Base-by-base conservation (phyloP, 1,140 invertebrate genomes). In the Magallana gigas region DNA sequence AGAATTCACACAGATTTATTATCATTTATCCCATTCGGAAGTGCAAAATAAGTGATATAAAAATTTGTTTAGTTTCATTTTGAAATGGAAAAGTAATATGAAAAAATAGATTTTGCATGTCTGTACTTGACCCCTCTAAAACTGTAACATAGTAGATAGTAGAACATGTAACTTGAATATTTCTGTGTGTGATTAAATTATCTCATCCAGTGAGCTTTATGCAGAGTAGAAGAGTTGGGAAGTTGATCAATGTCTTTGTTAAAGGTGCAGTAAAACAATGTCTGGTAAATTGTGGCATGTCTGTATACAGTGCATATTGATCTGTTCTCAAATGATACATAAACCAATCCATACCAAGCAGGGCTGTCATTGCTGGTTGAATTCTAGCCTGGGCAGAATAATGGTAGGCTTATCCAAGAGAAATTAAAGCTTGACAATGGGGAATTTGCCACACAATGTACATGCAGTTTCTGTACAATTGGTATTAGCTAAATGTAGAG, bases 261-360 rank as follows among this genome's bases (percentile, higher is more conserved):
- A 29, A 76, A 76, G 23, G 68, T 76, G 68, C 68, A 29, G 68
- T 29, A 76, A 76, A 76, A 76, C 68, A 76, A 76, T 76, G 68
- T 76, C 68, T 76, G 68, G 68, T 76, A 76, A 76, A 76, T 76
- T 76, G 23, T 76, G 68, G 68, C 68, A 76, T 76, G 68, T 76
- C 68, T 29, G 68, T 76, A 29, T 76, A 76, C 68, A 76, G 36
- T 76, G 68, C 68, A 76, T 76, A 76, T 76, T 76, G 68, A 76
- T 76, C 23, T 76, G 68, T 76, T 76, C 68, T 76, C 68, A 29
- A 64, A 76, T 76, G 68, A 76, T 76, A 76, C 68, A 29, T 76
- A 29, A 76, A 76, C 68, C 68, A 76, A 36, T 76, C 68, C 23
- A 62, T 62, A 76, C 68, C 12, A 12, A 76, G 68, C 36, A 23